These are phyloP conservation scores for Notolabrus celidotus DNA, from an alignment of 2,797 vertebrate species.

Conservation along the genomic window DNA sequence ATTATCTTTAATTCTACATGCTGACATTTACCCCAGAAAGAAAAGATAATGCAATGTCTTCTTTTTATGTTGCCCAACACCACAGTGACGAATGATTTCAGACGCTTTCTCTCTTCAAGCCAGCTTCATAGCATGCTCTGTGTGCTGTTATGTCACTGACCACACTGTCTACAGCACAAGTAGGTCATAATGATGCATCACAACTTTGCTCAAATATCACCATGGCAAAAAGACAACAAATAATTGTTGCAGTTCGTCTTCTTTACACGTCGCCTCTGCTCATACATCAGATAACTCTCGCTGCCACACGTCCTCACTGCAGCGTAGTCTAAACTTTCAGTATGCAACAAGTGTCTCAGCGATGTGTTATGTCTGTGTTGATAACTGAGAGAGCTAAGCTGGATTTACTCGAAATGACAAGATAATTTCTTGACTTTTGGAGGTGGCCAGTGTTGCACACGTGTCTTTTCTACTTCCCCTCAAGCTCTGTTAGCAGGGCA, in stretches of 20 bases:
- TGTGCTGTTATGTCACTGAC: conserved; percentile 38
- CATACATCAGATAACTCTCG: neutral
- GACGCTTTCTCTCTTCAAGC: neutral
- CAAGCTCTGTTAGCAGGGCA: conserved; percentile 26
- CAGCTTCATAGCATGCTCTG: conserved; percentile 6
- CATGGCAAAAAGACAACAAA: conserved; percentile 65
- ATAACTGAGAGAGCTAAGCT: neutral
- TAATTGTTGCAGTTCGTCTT: conserved; percentile 36
- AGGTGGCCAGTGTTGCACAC: neutral
- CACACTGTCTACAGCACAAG: conserved; percentile 55
- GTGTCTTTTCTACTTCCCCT: conserved; percentile 24
- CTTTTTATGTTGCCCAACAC: neutral
- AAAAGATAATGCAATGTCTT: no score
- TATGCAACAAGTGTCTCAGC: neutral
- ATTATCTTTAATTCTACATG: no score
- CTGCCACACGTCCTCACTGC: neutral
- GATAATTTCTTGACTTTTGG: conserved; percentile 31
- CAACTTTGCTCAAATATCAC: conserved; percentile 35
- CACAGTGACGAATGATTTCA: conserved; percentile 27
- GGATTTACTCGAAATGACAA: conserved; percentile 10
- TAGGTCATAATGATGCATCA: conserved; percentile 54
- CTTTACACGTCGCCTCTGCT: conserved; percentile 7
- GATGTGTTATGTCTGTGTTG: neutral
- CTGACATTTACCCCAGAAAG: no score
- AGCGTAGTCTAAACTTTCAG: conserved; percentile 14